Percentiles rank a stretch among this genome's conserved stretches.
These are phyloP conservation scores for Microplitis mediator DNA, from an alignment of 1,140 invertebrate species.

Conservation along the genomic window DNA sequence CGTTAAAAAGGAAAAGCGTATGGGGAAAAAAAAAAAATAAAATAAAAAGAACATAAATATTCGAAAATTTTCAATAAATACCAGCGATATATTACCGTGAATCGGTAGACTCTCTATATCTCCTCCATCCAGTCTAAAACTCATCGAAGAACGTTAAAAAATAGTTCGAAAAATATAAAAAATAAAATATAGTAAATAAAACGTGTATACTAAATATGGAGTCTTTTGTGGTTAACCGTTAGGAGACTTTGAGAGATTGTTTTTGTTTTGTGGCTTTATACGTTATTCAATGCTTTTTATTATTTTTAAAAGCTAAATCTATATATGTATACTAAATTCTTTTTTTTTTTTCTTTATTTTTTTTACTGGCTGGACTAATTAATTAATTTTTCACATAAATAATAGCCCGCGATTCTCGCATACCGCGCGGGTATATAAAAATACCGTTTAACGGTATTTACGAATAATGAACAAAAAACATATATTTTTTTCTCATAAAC, in stretches of 20 bases:
- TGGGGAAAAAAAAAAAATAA: too few species aligned
- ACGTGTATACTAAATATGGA: not conserved
- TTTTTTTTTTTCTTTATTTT: not conserved
- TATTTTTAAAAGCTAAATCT: not conserved
- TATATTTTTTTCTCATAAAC: too few species aligned
- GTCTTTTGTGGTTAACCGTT: slow-evolving; percentile 22
- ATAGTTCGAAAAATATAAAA: not conserved
- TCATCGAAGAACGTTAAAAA: slow-evolving; percentile 16
- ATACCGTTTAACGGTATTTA: too few species aligned
- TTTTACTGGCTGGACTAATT: too few species aligned
- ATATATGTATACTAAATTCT: not conserved
- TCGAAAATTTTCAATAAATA: not conserved
- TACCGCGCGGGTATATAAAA: too few species aligned
- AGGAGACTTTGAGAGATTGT: slow-evolving; percentile 17
- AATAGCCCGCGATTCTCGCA: too few species aligned
- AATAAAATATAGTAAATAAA: not conserved
- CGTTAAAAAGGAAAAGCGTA: not conserved
- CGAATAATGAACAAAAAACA: too few species aligned
- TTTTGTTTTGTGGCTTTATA: slow-evolving; percentile 15
- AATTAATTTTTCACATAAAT: too few species aligned
- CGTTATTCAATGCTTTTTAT: slow-evolving; percentile 10
- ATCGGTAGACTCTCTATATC: not conserved
- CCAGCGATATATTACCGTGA: not conserved
- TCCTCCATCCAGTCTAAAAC: not conserved
- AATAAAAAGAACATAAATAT: not conserved